These are phyloP conservation scores for Cossypha heuglini DNA, from an alignment of 2,797 vertebrate species.

Conservation along the genomic window DNA sequence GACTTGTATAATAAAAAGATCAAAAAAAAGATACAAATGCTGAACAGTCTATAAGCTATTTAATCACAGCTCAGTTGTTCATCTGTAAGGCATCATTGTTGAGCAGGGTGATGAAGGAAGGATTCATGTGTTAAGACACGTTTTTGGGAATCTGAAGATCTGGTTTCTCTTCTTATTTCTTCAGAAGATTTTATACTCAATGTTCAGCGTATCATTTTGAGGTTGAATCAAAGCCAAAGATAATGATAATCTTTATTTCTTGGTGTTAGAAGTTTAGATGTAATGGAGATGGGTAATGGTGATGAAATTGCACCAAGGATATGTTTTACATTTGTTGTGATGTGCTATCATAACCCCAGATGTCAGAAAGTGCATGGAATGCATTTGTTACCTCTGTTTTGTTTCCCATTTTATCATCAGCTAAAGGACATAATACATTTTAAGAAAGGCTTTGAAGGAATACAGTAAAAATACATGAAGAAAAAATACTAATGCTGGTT, in stretches of 20 bases:
- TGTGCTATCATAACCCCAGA: neutral
- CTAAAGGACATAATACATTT: neutral
- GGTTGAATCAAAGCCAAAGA: neutral
- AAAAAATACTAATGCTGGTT: neutral
- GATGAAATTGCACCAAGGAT: neutral
- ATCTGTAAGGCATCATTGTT: conserved; percentile 18
- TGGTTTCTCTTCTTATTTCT: conserved; percentile 19
- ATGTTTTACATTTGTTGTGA: neutral
- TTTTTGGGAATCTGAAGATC: conserved; percentile 21
- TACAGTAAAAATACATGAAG: neutral
- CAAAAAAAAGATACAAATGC: neutral
- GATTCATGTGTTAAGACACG: neutral
- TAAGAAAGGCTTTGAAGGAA: neutral
- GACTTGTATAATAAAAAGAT: neutral
- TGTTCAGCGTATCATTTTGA: neutral
- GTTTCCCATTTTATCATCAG: neutral
- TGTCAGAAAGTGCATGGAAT: neutral
- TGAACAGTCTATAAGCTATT: neutral
- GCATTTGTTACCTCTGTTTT: neutral
- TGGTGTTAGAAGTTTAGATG: neutral
- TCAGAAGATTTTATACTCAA: neutral
- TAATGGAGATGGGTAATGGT: neutral
- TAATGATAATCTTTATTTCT: conserved; percentile 4
- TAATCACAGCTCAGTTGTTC: conserved; percentile 42
- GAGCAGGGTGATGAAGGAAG: conserved; percentile 27